Percentiles rank a stretch among this genome's conserved stretches.
Conservation (phyloP, 2,797 vertebrate species). For the Danio choprae region DNA sequence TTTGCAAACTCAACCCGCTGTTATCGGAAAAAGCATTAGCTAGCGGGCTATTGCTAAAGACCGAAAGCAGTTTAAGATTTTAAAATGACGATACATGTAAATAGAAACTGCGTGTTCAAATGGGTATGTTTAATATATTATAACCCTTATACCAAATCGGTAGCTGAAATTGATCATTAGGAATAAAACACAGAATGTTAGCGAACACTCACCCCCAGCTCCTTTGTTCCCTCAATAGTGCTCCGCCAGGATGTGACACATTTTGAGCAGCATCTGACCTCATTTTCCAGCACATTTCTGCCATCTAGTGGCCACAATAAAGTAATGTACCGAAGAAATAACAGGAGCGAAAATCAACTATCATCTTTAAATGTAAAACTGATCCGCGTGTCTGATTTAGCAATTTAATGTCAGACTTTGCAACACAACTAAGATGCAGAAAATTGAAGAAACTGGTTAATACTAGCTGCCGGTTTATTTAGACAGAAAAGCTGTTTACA, state of each 20-base stretch:
- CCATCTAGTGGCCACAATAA: not conserved
- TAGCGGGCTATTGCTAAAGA: conserved; percentile 2
- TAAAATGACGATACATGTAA: not conserved
- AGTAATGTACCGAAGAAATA: not conserved
- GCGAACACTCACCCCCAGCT: conserved; percentile 28
- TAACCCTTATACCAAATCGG: not conserved
- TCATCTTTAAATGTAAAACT: not conserved
- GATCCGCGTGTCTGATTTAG: not conserved
- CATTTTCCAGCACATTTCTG: not conserved
- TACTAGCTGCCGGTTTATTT: too few species aligned
- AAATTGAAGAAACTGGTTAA: too few species aligned
- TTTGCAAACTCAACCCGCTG: not conserved
- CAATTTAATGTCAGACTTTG: not conserved
- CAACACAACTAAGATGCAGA: not conserved
- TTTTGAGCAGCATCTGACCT: not conserved
- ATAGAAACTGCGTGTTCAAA: not conserved
- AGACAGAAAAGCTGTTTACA: too few species aligned
- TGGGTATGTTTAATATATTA: not conserved
- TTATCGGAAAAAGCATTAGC: conserved; percentile 1
- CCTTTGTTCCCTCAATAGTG: conserved; percentile 53
- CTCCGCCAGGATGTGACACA: conserved; percentile 37
- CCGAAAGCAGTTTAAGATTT: not conserved
- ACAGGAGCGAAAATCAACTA: not conserved
- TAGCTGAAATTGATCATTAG: not conserved
- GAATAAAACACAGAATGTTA: not conserved